Evolutionary conservation across 1,140 invertebrate species (phyloP).

Genomic region (Bombus confusus): DNA sequence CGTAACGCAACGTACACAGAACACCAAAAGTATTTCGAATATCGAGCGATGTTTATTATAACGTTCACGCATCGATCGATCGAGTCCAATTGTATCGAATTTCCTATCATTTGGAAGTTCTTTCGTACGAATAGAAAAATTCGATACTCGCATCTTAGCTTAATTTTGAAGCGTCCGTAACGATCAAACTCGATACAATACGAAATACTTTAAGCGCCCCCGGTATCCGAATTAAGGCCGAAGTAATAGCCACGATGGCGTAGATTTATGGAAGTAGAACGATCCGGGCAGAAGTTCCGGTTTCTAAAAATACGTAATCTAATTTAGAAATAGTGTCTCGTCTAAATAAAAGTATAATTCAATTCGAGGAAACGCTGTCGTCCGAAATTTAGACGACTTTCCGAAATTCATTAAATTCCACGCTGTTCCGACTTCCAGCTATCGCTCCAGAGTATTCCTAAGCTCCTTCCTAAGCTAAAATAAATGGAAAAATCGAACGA

Average conservation of each 20-base stretch:
- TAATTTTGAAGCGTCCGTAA: too few species aligned
- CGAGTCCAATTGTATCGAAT: not conserved
- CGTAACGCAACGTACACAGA: rapidly evolving
- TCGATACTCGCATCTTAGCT: not conserved
- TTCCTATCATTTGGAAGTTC: not conserved
- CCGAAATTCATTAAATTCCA: not conserved
- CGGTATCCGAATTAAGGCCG: too few species aligned
- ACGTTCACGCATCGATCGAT: too few species aligned
- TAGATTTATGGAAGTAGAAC: too few species aligned
- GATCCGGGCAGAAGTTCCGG: too few species aligned
- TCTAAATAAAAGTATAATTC: not conserved
- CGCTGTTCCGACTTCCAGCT: not conserved
- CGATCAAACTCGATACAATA: too few species aligned
- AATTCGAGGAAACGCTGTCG: not conserved
- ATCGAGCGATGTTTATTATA: too few species aligned
- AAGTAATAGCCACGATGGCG: too few species aligned
- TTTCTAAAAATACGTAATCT: not conserved
- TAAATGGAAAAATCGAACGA: too few species aligned
- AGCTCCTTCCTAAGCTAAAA: not conserved
- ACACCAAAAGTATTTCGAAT: not conserved
- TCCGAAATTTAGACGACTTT: not conserved
- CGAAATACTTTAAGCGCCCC: too few species aligned
- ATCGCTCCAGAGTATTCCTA: too few species aligned
- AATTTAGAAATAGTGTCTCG: not conserved
- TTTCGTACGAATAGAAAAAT: not conserved